A percentile compares a stretch with the other conserved stretches of the same genome.
These are phyloP conservation scores for Taphrorychus bicolor DNA, from an alignment of 2,888 invertebrate species.

Conservation along the genomic window DNA sequence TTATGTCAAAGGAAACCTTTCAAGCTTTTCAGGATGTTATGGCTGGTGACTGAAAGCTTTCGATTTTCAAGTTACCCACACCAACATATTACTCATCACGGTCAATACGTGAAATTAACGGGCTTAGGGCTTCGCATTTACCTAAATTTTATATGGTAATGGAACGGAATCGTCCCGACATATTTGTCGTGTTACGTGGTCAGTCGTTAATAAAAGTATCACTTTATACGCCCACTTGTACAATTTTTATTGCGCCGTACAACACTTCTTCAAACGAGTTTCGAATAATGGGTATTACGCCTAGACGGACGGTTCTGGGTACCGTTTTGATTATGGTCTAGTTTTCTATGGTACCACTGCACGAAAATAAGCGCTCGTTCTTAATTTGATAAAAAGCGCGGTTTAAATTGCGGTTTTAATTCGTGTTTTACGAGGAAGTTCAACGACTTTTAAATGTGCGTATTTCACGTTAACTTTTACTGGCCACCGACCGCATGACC, in stretches of 20 bases:
- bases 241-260: slow-evolving; percentile 1
- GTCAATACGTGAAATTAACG: not conserved
- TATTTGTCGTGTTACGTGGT: not conserved
- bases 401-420: slow-evolving; percentile 6
- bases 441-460: slow-evolving; percentile 20
- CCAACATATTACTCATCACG: slow-evolving; percentile 20
- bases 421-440: slow-evolving; percentile 14
- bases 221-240: not conserved
- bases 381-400: slow-evolving; percentile 4
- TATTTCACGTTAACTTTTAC: slow-evolving; percentile 27
- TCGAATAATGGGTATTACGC: not conserved
- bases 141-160: not conserved
- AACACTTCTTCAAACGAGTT: not conserved
- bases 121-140: not conserved
- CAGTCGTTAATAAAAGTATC: not conserved
- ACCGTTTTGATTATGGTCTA: not conserved
- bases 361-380: not conserved
- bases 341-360: not conserved
- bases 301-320: too few relatives aligned
- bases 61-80: slow-evolving; percentile 24
- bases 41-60: slow-evolving; percentile 23
- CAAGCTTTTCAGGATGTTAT: slow-evolving; percentile 21
- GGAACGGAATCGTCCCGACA: not conserved
- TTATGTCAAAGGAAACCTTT: slow-evolving; percentile 26
- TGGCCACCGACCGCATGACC: slow-evolving; percentile 7